A percentile compares a stretch with the other conserved stretches of the same genome.
Evolutionary conservation across 30 jellyfish, hydroid and myxozoan species (phyloP).

Genomic region (Aurelia sp.): DNA sequence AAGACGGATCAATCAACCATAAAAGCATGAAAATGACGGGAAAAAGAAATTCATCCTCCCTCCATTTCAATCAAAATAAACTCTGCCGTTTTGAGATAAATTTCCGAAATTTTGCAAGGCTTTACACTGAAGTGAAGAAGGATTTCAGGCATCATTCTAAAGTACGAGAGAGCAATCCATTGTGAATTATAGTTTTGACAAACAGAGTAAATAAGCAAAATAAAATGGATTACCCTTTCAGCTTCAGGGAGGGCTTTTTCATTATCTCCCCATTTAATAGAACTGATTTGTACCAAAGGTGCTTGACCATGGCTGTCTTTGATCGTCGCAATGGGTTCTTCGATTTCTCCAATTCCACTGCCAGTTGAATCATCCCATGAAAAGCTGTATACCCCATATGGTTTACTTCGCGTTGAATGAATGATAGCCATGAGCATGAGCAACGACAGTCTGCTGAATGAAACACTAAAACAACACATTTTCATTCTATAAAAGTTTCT

Average conservation of each 20-base stretch:
- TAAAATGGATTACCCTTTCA: slow-evolving; percentile 26
- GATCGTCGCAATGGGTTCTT: slow-evolving; percentile 17
- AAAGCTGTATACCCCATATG: slow-evolving; percentile 22
- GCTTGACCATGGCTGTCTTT: slow-evolving; percentile 20
- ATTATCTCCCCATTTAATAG: slow-evolving; percentile 8
- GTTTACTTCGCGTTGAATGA: slow-evolving; percentile 16
- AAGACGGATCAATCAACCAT: no score
- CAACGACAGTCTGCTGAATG: background rate
- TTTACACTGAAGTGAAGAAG: no score
- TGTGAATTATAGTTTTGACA: no score
- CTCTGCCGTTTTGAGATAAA: no score
- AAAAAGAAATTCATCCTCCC: no score
- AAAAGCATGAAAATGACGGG: no score
- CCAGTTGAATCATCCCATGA: slow-evolving; percentile 57
- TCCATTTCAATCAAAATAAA: no score
- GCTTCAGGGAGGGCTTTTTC: slow-evolving; percentile 18
- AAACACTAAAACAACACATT: background rate
- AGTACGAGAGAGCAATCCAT: no score
- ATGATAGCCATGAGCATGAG: slow-evolving; percentile 8
- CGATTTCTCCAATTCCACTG: slow-evolving; percentile 54
- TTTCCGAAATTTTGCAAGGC: no score
- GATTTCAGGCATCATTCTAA: no score
- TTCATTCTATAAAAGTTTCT: background rate
- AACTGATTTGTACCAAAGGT: slow-evolving; percentile 12
- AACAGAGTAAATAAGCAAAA: no score